Base-by-base conservation (phyloP, 2,797 vertebrate genomes). In the Holocentrus rufus region DNA sequence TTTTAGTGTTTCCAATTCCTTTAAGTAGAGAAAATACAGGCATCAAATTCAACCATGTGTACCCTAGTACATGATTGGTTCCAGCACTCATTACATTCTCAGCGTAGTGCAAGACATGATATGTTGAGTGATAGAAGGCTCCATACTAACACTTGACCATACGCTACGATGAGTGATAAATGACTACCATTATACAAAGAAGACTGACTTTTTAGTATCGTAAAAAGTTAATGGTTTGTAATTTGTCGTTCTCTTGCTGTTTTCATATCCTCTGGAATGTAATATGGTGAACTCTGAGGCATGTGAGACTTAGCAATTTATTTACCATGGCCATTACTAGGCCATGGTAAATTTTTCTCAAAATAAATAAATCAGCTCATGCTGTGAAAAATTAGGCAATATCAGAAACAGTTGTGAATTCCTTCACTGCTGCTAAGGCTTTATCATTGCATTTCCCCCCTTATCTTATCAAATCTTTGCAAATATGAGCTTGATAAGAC, bases 401-500 rank as follows among this genome's bases (percentile, higher is more conserved):
- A 59, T 22, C 31, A 66, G 39, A 55, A 66, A 63, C 60, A 27
- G 20, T 44, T 14, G 5, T 18, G 53, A 46, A 18, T 44, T 42
- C 49, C 57, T 25, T 64, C 49, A 14, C 23, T 52, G 42, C 52
- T 42, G 25, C 36, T 52, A 25, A 34, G 7, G 9, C 47, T 57
- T 39, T 5, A 44, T 31, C 61, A 47, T 52, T 67, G 10, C 0
- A 20, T 15, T 18, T 69, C 52, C 65, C 42, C 25, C 36, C 47
- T 47, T 1, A 66, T 25, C 8, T 46, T 27, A 47, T 27, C 60
- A 25, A 27, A 61, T 61, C 56, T 5, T 7, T 39, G 25, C 2
- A 54, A 65, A 49, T 63, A 23, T n/a, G 57, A 77, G 59, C 49
- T 47, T 14, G 20, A 82, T 62, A 22, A 58, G 34, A 69, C n/a